These are phyloP conservation scores for Calliscelio sp. DNA, from an alignment of 2,888 invertebrate species.

Conservation along the genomic window DNA sequence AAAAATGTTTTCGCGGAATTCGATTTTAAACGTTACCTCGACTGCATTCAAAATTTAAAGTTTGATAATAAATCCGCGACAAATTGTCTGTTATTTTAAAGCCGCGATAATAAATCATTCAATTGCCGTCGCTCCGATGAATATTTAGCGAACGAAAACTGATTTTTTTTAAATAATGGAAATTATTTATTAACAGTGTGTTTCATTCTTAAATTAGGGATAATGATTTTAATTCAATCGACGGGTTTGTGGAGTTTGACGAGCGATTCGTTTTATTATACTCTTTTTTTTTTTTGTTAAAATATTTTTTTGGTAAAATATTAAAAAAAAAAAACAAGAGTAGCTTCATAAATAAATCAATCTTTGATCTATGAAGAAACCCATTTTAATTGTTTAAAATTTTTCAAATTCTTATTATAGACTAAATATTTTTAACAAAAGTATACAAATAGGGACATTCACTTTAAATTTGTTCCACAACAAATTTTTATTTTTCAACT, in stretches of 20 bases:
- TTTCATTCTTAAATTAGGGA: background rate
- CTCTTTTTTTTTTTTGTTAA: too few species aligned
- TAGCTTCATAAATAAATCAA: too few species aligned
- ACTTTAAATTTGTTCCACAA: too few species aligned
- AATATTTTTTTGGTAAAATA: too few species aligned
- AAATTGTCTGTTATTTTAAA: slow-evolving; percentile 39
- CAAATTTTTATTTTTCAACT: too few species aligned
- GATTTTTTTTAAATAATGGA: slow-evolving; percentile 24
- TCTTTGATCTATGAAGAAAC: too few species aligned
- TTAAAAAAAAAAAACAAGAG: too few species aligned
- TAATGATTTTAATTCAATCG: slow-evolving; percentile 39
- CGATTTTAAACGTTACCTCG: slow-evolving; percentile 11
- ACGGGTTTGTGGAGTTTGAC: background rate
- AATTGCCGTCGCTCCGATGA: slow-evolving; percentile 1
- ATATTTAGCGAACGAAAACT: slow-evolving; percentile 26
- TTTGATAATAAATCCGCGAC: slow-evolving; percentile 36
- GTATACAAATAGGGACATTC: too few species aligned
- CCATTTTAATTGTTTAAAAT: too few species aligned
- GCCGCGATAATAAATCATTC: slow-evolving; percentile 32
- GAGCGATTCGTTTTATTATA: too few species aligned
- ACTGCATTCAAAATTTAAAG: slow-evolving; percentile 44
- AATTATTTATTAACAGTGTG: slow-evolving; percentile 17
- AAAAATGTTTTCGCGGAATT: slow-evolving; percentile 26
- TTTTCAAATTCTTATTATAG: too few species aligned
- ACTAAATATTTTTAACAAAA: too few species aligned